phyloP scores from a whole-genome alignment of 1,140 invertebrate genomes.

The Antheraea pernyi region DNA sequence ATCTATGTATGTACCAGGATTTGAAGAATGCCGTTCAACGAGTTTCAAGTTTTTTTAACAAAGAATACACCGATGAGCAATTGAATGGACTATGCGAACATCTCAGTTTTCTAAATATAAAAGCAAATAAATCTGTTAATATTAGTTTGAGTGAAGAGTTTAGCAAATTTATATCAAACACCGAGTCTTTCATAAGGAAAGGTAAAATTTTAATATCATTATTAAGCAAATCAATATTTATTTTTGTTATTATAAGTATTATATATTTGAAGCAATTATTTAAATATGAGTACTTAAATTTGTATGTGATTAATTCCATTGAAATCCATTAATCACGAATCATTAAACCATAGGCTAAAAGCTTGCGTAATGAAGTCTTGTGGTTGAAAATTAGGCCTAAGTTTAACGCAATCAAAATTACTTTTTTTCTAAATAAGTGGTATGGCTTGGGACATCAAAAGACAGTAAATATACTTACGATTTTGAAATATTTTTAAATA shows the following conservation, averaged over 20 bases:
- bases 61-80: constrained; percentile 72
- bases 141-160: constrained; percentile 9
- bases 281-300: too few species aligned
- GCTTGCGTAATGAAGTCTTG: not conserved
- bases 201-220: constrained; percentile 13
- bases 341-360: too few species aligned
- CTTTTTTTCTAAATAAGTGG: too few species aligned
- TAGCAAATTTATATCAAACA: not conserved
- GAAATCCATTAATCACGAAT: too few species aligned
- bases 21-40: not conserved
- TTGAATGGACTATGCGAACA: constrained; percentile 78
- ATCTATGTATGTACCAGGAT: not conserved
- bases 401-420: not conserved
- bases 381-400: not conserved
- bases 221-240: not conserved
- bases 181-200: constrained; percentile 18
- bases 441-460: too few species aligned
- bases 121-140: constrained; percentile 84
- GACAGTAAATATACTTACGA: not conserved
- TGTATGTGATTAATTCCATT: too few species aligned
- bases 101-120: constrained; percentile 85
- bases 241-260: too few species aligned
- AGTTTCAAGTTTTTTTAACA: constrained; percentile 78
- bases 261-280: too few species aligned
- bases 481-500: not conserved